Percentiles rank a stretch among this genome's conserved stretches.
Evolutionary conservation across 64 coral and sea anemone species (phyloP).

Genomic region (Montipora efflorescens): DNA sequence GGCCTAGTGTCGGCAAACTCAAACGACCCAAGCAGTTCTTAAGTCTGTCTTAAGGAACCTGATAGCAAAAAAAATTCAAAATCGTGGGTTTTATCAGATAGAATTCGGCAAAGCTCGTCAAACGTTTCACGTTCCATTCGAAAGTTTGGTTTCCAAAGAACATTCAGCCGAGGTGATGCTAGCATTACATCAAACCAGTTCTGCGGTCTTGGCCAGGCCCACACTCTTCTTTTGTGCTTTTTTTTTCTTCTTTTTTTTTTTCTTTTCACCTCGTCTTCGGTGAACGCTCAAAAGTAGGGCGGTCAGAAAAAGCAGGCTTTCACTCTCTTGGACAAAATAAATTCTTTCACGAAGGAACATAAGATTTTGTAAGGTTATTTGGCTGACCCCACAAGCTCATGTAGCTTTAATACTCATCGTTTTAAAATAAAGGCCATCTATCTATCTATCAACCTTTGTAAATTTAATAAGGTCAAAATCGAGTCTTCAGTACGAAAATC

Average conservation of each 20-base stretch:
- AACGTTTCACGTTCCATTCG: conserved; percentile 21
- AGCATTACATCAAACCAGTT: not conserved
- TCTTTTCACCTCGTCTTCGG: not conserved
- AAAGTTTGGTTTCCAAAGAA: conserved; percentile 27
- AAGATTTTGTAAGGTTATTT: not conserved
- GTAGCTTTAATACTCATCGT: too few species aligned
- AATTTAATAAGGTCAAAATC: not conserved
- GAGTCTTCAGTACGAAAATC: too few species aligned
- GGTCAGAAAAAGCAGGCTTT: conserved; percentile 1
- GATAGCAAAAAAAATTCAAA: too few species aligned
- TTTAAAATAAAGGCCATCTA: too few species aligned
- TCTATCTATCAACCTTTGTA: not conserved
- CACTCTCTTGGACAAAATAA: not conserved
- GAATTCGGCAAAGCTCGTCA: not conserved
- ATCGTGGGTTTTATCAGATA: not conserved
- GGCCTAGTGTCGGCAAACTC: too few species aligned
- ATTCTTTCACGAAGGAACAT: not conserved
- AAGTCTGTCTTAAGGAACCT: too few species aligned
- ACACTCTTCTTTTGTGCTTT: not conserved
- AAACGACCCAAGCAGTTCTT: too few species aligned
- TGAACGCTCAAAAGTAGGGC: not conserved
- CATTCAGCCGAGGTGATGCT: not conserved
- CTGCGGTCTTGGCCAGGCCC: conserved; percentile 16
- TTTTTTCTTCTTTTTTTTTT: too few species aligned
- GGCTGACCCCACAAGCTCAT: not conserved